Conservation (phyloP, 23 tunicate species). For the Ciona savignyi region DNA sequence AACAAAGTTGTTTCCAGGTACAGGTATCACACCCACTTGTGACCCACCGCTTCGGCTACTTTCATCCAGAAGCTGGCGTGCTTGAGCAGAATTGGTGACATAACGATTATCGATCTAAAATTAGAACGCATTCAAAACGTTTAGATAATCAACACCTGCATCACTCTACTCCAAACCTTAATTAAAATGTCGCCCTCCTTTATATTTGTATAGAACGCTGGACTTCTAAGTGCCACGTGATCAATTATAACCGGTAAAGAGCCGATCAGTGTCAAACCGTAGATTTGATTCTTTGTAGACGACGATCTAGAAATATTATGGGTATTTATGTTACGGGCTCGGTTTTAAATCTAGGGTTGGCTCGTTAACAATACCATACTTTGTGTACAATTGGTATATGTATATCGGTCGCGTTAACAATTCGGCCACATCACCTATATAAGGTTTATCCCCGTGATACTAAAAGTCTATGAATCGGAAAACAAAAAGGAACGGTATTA, state of each 20-base stretch:
- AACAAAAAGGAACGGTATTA: too few species aligned
- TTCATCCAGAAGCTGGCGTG: slow-evolving; percentile 44
- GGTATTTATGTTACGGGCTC: too few species aligned
- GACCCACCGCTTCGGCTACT: slow-evolving; percentile 30
- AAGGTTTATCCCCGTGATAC: too few species aligned
- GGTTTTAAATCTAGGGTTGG: too few species aligned
- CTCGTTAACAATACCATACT: too few species aligned
- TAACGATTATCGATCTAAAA: slow-evolving; percentile 33
- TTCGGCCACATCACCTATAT: too few species aligned
- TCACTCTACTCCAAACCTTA: slow-evolving; percentile 23
- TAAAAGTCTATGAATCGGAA: too few species aligned
- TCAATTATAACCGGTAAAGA: slow-evolving; percentile 57
- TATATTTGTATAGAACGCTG: slow-evolving; percentile 35
- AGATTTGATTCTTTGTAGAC: slow-evolving; percentile 11
- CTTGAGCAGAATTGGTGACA: slow-evolving; percentile 25
- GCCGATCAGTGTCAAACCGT: slow-evolving; percentile 41
- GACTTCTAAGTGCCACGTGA: slow-evolving; percentile 38
- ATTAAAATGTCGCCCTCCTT: slow-evolving; percentile 31
- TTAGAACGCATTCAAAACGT: not conserved
- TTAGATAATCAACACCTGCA: not conserved
- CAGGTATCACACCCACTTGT: slow-evolving; percentile 39
- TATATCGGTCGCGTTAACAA: too few species aligned
- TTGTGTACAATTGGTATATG: too few species aligned
- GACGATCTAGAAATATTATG: slow-evolving; percentile 13
- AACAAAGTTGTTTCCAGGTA: not conserved